Base-by-base conservation (phyloP, 2,888 invertebrate genomes). In the Germaria angustata region DNA sequence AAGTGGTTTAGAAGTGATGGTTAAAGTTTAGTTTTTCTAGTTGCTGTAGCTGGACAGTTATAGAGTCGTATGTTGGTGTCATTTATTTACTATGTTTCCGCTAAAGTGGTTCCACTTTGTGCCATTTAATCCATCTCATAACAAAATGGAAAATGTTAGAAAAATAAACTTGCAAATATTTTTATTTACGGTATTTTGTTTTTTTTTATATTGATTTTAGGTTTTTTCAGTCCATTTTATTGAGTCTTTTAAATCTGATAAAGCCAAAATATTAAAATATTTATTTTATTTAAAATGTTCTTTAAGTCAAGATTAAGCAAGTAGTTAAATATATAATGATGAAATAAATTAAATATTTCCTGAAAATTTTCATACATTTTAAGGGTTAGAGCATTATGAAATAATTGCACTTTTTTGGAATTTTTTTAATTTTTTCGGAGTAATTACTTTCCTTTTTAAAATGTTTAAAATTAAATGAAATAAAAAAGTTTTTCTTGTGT, bases 51-150 rank as follows among this genome's bases (percentile, higher is more conserved):
- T 61, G 68, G 41, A 55, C 68, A 57, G 77, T 75, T 65, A 55
- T 81, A 41, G 57, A 79, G 81, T 78, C 57, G 65, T 75, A 63
- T 79, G 81, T 82, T 79, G 69, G 77, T 85, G 85, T 81, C 82
- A 85, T 85, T 85, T 84, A 84, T 78, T 75, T 82, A 81, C 84
- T 82, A 72, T 82, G 84, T 85, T 85, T 85, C 85, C 86, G 85
- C 84, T 84, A 80, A 86, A 85, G 85, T 85, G 86, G 83, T 84
- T 86, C 84, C 84, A 85, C 86, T 86, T 86, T 84, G 85, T 84
- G 84, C 80, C 81, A 86, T 86, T 86, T 86, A 86, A 86, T 86
- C 85, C 84, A 65, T 65, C 57, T 73, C 51, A 75, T 59, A 82
- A 75, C 69, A 78, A 75, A 63, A 68, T 68, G 49, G 20, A 49